Evolutionary conservation across 2,888 invertebrate species (phyloP), one percentile per base, ranked within the genome.

Genomic region (Smittia sp.): DNA sequence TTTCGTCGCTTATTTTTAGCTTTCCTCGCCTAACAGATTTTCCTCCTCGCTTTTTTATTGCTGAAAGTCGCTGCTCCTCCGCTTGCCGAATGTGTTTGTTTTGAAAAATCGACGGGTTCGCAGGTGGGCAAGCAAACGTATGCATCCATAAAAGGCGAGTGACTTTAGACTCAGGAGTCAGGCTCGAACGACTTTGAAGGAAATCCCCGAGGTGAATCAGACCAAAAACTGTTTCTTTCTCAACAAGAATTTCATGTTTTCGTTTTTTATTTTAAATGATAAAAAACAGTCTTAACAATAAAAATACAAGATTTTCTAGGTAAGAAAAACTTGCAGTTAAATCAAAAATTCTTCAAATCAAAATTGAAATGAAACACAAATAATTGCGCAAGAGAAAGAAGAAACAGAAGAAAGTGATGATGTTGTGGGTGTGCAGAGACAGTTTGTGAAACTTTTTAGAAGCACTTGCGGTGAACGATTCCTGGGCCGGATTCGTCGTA

Each of bases 391-490:
- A 63, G 27, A 63, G 22, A 20, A 22, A 63, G 25, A 63, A 63
- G 63, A 63, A 63, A 63, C 58, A 58, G 58, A 58, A 58, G 58
- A 58, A 58, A 58, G 58, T 58, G 63, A 63, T 63, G 63, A 63
- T 63, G 63, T 63, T 63, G 63, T 63, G 25, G 63, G 63, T 27
- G 63, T 27, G 63, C 27, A 63, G 25, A 27, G 20, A 63, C 27
- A n/a, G 25, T 24, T 18, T 46, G 3, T 32, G 32, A 32, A 62
- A 65, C 20, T 13, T 62, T 83, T 88, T 92, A 93, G 89, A 94
- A 94, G 88, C 94, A 94, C 88, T 94, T 94, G 86, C 94, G 90
- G 90, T 94, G 94, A 81, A 94, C 94, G 80, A 93, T 92, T 79
- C 91, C 91, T 79, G 94, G 94, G 79, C 94, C 94, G 78, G 93